A percentile compares a stretch with the other conserved stretches of the same genome.
phyloP scores from a whole-genome alignment of 2,113 vertebrate species.

The Tichodroma muraria region DNA sequence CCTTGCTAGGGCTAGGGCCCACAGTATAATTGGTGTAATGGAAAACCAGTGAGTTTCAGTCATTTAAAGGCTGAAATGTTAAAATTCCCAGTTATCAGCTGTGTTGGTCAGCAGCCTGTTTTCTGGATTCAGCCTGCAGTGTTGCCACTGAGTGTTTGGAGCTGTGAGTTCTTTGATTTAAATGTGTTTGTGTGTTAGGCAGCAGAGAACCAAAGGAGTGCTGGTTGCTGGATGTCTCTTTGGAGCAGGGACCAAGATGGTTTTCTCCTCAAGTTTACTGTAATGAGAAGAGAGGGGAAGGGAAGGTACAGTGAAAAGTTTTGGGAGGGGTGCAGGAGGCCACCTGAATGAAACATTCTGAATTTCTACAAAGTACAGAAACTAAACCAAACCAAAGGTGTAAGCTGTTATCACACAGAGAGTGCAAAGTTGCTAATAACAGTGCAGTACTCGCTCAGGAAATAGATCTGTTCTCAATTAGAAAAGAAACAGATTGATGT shows the following conservation, averaged over 20 bases:
- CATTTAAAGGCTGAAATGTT: not conserved
- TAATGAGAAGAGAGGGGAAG: not conserved
- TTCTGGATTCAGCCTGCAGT: not conserved
- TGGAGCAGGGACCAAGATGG: not conserved
- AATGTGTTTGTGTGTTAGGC: not conserved
- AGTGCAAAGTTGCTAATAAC: not conserved
- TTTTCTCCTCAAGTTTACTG: not conserved
- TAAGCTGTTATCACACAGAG: not conserved
- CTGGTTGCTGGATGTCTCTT: not conserved
- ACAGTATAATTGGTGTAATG: not conserved
- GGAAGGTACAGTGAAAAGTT: not conserved
- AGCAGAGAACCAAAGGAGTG: not conserved
- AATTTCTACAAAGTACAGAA: not conserved
- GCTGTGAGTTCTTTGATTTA: not conserved
- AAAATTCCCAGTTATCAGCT: not conserved
- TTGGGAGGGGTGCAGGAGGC: not conserved
- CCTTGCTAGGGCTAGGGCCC: not conserved
- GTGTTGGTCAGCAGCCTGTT: not conserved
- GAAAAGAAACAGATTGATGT: slow-evolving; percentile 6
- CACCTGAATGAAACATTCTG: not conserved
- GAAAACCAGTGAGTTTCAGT: not conserved
- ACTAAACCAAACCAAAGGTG: not conserved
- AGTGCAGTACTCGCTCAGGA: not conserved
- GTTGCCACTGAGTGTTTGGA: not conserved
- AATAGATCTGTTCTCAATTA: slow-evolving; percentile 8